Evolutionary conservation across 2,888 invertebrate genomes (phyloP), one percentile per base, ranked within the genome.

Genomic region (Heliconius ethilla): DNA sequence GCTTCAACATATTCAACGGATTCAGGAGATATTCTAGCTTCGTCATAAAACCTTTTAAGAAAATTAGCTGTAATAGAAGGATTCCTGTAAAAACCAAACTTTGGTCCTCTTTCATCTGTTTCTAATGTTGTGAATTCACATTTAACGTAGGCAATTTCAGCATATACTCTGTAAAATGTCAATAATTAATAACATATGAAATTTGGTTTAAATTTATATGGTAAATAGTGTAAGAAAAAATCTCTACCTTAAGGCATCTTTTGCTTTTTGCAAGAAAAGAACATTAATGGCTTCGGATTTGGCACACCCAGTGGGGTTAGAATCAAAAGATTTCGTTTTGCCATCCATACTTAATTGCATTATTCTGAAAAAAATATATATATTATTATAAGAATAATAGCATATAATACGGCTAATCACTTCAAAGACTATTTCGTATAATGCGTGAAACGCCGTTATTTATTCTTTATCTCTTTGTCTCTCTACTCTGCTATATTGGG

Each of bases 261-360:
- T 92, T 51, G 94, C 95, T 84, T 95, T 97, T 87, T 98, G 97
- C 7, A 98, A 87, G 78, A 96, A 95, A 18, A 97, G 82, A 1
- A 96, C 95, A 70, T 95, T 95, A 9, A 97, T 89, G 0, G 96
- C 96, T 89, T 98, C 98, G 66, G 97, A 96, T 75, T 97, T 95
- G 0, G 96, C 96, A 84, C 97, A 97, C 0, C 98, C 98, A 84
- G 96, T 94, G 3, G 96, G 97, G 76, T 96, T 94, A 73, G 96
- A 95, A 89, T 99, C 99, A 87, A 99, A 99, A 0, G 97, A 96
- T 84, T 97, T 97, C 84, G 98, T 98, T 82, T 95, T 95, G 0
- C 99, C 99, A 82, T 98, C 97, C 6, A 93, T 89, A 29, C 97
- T 96, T 15, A 99, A 90, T 6, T 81, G 82, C 75, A 89, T 84